Base-by-base conservation (phyloP, 2,113 vertebrate species). In the Piaya cayana region DNA sequence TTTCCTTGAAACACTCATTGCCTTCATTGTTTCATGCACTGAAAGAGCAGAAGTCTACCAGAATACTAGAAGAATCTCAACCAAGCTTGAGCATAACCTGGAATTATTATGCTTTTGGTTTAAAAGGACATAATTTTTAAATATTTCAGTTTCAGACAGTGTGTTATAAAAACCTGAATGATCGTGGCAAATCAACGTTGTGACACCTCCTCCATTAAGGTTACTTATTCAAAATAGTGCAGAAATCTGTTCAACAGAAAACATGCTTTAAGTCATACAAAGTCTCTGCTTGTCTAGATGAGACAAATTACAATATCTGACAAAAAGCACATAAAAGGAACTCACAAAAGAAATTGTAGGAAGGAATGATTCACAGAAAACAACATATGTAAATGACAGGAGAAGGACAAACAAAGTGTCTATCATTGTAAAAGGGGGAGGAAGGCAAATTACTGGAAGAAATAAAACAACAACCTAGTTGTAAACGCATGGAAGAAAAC, bases 331-430 rank as follows among this genome's bases (percentile, higher is more conserved):
- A 26, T 56, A 56, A 77, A 88, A 53, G 29, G 25, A 86, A 23
- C 16, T 63, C 39, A 71, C 19, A 78, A 74, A 93, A 90, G 56
- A 74, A 25, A 36, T n/a, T 81, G 30, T 53, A 64, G 37, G 47
- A 90, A 91, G 68, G 76, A 90, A 68, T 64, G 18, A 92, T 88
- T 92, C 82, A 86, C 19, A 71, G 79, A 71, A 91, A 90, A 81
- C 27, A 78, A 32, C 39, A 8, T 56, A 53, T 7, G 18, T 64
- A 75, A 83, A 75, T 83, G 72, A 86, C 37, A 88, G 55, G 16
- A 68, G 53, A 93, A 78, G 9, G 34, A 42, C 64, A 93, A 92
- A 88, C 76, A 84, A 81, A 75, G 25, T 0, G 5, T 74, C 72
- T 81, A 42, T 71, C 59, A 20, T 47, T 83, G 56, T n/a, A 71